Evolutionary conservation across 2,113 vertebrate species (phyloP).

Genomic region (Brachypteracias leptosomus): DNA sequence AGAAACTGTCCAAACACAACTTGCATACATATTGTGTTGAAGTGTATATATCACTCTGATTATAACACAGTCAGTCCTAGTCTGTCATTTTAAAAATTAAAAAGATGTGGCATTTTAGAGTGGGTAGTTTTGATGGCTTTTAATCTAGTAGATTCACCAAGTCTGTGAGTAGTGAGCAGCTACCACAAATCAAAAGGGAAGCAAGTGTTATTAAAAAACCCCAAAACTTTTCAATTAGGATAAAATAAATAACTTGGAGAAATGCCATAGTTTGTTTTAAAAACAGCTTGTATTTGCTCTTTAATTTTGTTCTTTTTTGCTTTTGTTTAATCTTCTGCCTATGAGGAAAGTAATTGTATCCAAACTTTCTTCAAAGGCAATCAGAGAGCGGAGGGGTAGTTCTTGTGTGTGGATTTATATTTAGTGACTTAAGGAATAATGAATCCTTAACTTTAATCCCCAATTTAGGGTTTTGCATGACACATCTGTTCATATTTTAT

Average conservation of each 20-base stretch:
- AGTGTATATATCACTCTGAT: background rate
- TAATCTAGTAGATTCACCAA: background rate
- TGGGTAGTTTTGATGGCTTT: background rate
- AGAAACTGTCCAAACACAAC: background rate
- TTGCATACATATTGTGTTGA: background rate
- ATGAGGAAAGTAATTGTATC: slow-evolving; percentile 27
- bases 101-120: background rate
- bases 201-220: background rate
- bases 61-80: background rate
- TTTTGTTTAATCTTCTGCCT: slow-evolving; percentile 36
- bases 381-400: background rate
- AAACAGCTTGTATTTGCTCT: background rate
- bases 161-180: background rate
- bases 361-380: slow-evolving; percentile 9
- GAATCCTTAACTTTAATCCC: background rate
- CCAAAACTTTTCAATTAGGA: background rate
- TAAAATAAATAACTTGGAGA: slow-evolving; percentile 3
- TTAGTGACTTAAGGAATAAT: background rate
- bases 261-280: slow-evolving; percentile 20
- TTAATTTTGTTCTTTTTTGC: background rate
- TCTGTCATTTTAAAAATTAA: background rate
- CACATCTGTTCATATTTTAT: background rate
- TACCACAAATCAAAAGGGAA: background rate
- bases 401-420: background rate
- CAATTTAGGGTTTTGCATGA: background rate